Evolutionary conservation across 1,140 invertebrate genomes (phyloP), one percentile per base, ranked within the genome.

Genomic region (Drosophila paulistorum): DNA sequence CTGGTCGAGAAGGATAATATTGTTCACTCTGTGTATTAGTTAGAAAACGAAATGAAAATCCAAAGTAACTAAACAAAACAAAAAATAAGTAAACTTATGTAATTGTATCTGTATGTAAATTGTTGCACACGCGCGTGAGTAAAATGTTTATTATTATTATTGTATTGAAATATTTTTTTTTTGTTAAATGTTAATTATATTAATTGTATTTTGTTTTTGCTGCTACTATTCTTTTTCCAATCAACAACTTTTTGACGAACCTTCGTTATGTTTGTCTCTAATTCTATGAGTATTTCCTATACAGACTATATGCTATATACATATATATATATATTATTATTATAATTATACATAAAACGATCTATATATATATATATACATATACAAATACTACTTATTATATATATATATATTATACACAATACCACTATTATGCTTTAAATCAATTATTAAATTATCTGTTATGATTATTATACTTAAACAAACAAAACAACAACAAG

Each of bases 1-100:
- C 93, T 99, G 77, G 97, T 97, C 59, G 90, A 91, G 65, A 91
- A 90, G 69, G 90, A 91, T 65, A 90, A 87, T 54, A 89, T 91
- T 71, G 87, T 91, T 33, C 90, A 91, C 48, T 79, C 90, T 10
- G 64, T 91, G 74, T 91, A 91, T 90, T 91, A 82, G 17, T 51
- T 51, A 23, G 17, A 51, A 48, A 48, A 48, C 17, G 85, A 69
- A 35, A 65, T 64, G n/a, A 42, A 57, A 74, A 54, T 70, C 42
- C 58, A 30, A 66, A 33, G 13, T 39, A 10, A 59, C 57, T 17
- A 37, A 57, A 57, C 39, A 9, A 48, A 48, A 48, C 57, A 26
- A 74, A 48, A 30, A 59, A 20, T 14, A 65, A 59, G 4, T 13
- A 14, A 61, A 54, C 66, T 20, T 76, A 64, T 67, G 67, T 73